Percentiles rank a stretch among this genome's conserved stretches.
phyloP scores from a whole-genome alignment of 2,797 vertebrate genomes.

The Galagoides demidoff region DNA sequence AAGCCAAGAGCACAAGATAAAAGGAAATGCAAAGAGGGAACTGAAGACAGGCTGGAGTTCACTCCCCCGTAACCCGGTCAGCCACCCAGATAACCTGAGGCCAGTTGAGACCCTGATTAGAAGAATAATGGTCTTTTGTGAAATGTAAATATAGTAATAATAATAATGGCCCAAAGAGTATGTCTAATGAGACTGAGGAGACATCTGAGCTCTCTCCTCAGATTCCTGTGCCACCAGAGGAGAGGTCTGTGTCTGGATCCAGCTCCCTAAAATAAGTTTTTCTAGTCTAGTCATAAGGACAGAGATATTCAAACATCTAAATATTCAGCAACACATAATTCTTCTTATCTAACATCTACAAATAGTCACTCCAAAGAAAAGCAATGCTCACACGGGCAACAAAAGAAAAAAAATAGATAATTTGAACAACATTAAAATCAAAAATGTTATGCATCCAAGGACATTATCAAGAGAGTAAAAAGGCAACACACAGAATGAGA shows the following conservation, averaged over 20 bases:
- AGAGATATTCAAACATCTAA: not conserved
- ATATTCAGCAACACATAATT: not conserved
- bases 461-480: slow-evolving; percentile 5
- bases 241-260: not conserved
- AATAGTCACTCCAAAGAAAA: slow-evolving; percentile 5
- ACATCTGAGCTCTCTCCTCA: not conserved
- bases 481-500: not conserved
- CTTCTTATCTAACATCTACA: not conserved
- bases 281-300: not conserved
- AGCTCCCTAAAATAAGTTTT: not conserved
- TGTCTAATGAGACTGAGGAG: not conserved
- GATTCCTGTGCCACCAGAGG: not conserved
- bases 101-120: not conserved
- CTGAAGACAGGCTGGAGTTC: not conserved
- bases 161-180: not conserved
- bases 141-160: not conserved
- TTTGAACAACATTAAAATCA: not conserved
- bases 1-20: not conserved
- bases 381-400: not conserved
- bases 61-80: not conserved
- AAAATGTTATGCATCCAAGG: not conserved
- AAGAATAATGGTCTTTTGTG: not conserved
- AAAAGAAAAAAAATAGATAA: not conserved
- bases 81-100: not conserved
- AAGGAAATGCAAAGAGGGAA: not conserved